These are phyloP conservation scores for Neostethus bicornis DNA, from an alignment of 2,797 vertebrate species.

Conservation along the genomic window DNA sequence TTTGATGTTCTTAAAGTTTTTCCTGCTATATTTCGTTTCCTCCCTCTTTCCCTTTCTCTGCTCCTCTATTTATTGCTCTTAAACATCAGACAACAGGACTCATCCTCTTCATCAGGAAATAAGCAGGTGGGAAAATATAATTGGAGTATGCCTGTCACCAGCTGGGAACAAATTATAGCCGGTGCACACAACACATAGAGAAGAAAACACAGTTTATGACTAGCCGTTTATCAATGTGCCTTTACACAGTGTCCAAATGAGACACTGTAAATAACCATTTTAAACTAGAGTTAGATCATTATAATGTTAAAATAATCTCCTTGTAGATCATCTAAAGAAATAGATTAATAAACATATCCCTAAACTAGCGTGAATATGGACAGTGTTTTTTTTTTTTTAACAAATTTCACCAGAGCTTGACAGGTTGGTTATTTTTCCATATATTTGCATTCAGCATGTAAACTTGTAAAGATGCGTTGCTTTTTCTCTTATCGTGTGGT, in stretches of 20 bases:
- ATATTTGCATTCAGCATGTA: slow-evolving; percentile 14
- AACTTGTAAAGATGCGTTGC: slow-evolving; percentile 32
- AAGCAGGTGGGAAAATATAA: slow-evolving; percentile 80
- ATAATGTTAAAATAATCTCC: too few relatives aligned
- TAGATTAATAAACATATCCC: too few relatives aligned
- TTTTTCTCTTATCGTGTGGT: slow-evolving; percentile 32
- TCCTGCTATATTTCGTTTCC: neutral
- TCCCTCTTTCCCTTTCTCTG: neutral
- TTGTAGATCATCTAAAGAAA: neutral
- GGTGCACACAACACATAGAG: slow-evolving; percentile 37
- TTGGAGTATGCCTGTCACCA: slow-evolving; percentile 77
- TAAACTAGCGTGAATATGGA: too few relatives aligned
- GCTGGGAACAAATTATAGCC: slow-evolving; percentile 69
- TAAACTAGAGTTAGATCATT: too few relatives aligned
- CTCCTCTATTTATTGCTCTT: slow-evolving; percentile 71
- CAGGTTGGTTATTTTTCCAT: slow-evolving; percentile 1
- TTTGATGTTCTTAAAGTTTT: neutral
- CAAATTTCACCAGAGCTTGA: too few relatives aligned
- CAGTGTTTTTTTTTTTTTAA: too few relatives aligned
- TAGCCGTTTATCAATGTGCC: neutral
- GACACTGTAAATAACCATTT: neutral
- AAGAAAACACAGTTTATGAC: slow-evolving; percentile 10
- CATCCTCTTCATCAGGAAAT: slow-evolving; percentile 83
- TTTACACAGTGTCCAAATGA: neutral
- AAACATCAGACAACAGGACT: slow-evolving; percentile 85